These are phyloP conservation scores for Meiosimyza decipiens DNA, from an alignment of 2,888 invertebrate genomes.

Conservation along the genomic window DNA sequence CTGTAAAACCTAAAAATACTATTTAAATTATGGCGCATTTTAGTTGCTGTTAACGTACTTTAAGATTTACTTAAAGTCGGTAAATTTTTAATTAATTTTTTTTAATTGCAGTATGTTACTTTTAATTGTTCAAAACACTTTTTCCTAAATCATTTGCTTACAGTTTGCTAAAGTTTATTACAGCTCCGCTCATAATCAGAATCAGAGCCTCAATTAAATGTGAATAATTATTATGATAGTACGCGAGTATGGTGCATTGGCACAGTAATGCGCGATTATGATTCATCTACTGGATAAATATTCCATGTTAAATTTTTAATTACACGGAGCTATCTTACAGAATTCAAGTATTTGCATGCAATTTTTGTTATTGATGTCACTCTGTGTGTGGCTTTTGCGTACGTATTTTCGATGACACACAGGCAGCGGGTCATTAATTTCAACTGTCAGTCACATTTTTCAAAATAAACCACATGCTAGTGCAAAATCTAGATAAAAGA, in stretches of 20 bases:
- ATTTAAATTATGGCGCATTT: no score
- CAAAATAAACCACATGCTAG: not conserved
- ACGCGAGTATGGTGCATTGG: slow-evolving; percentile 14
- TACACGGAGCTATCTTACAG: not conserved
- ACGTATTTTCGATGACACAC: slow-evolving; percentile 23
- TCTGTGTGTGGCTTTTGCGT: not conserved
- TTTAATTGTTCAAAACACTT: slow-evolving; percentile 17
- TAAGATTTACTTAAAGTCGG: not conserved
- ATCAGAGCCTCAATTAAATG: slow-evolving; percentile 34
- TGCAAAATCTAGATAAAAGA: slow-evolving; percentile 5
- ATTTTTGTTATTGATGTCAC: not conserved
- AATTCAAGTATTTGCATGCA: not conserved
- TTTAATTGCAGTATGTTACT: slow-evolving; percentile 25
- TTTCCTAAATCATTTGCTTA: not conserved
- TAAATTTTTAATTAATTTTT: slow-evolving; percentile 19
- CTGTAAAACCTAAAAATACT: no score
- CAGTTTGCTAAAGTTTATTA: not conserved
- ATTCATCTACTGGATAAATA: slow-evolving; percentile 15
- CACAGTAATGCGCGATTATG: slow-evolving; percentile 6
- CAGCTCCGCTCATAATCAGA: not conserved
- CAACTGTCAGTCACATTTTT: slow-evolving; percentile 7
- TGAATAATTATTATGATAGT: slow-evolving; percentile 27
- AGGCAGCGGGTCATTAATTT: slow-evolving; percentile 12
- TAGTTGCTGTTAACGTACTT: no score
- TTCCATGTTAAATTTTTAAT: no score